A percentile compares a stretch with the other conserved stretches of the same genome.
Conservation (phyloP, 2,888 invertebrate species). For the Megastigmus dorsalis region DNA sequence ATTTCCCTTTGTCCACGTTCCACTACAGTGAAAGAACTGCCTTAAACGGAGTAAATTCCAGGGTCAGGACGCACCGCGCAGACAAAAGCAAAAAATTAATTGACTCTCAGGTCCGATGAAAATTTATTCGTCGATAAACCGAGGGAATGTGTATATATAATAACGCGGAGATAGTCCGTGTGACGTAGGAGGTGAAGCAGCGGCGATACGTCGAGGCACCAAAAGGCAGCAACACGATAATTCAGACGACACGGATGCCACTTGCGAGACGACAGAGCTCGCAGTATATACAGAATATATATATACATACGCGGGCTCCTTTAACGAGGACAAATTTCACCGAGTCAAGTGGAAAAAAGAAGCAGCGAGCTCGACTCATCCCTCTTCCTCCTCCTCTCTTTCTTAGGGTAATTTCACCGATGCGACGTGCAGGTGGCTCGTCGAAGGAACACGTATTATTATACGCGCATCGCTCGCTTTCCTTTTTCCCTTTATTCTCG, state of each 20-base stretch:
- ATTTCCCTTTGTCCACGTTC: no score
- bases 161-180: no score
- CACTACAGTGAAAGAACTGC: no score
- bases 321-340: constrained; percentile 50
- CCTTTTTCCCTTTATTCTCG: background rate
- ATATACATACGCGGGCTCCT: no score
- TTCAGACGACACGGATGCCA: constrained; percentile 38
- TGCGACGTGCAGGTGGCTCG: constrained; percentile 8
- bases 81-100: constrained; percentile 26
- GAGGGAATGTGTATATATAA: no score
- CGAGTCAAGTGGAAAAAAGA: constrained; percentile 13
- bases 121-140: no score
- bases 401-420: constrained; percentile 45
- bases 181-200: no score
- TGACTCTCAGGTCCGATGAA: background rate
- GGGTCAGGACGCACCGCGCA: no score
- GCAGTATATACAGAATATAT: no score
- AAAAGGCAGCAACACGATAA: constrained; percentile 7
- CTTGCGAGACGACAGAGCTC: background rate
- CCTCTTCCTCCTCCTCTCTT: background rate
- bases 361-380: background rate
- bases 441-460: background rate
- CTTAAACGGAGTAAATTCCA: no score
- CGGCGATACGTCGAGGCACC: background rate
- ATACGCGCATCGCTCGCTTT: no score